phyloP scores from a whole-genome alignment of 2,797 vertebrate genomes.

The Hydrolagus colliei region DNA sequence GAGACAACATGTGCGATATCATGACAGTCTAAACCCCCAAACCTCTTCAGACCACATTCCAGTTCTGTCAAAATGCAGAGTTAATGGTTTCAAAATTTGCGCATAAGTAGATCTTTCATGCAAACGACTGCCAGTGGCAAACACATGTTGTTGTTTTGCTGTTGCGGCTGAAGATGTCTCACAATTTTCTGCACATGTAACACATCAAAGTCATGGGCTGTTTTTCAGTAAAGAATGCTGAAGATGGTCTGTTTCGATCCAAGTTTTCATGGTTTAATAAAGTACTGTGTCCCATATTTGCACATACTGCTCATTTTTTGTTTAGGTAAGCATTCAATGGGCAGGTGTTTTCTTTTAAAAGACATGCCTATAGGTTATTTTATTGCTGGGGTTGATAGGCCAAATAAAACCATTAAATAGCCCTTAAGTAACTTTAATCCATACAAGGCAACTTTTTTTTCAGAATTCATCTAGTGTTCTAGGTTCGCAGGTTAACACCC shows the following conservation, averaged over 20 bases:
- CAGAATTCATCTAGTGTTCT: background rate
- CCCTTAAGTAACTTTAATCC: background rate
- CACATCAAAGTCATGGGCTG: slow-evolving; percentile 21
- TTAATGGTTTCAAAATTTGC: slow-evolving; percentile 26
- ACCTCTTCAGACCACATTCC: slow-evolving; percentile 5
- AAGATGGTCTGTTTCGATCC: background rate
- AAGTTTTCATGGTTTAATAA: background rate
- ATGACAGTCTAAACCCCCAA: slow-evolving; percentile 1
- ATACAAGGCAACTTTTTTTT: background rate
- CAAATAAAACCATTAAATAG: slow-evolving; percentile 1
- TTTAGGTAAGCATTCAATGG: background rate
- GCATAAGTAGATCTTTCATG: slow-evolving; percentile 13
- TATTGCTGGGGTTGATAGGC: background rate
- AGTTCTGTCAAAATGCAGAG: slow-evolving; percentile 7
- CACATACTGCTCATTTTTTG: background rate
- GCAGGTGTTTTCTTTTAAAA: background rate
- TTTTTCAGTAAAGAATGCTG: background rate
- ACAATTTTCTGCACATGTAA: slow-evolving; percentile 21
- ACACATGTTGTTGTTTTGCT: slow-evolving; percentile 19
- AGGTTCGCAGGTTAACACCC: background rate
- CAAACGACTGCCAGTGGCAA: background rate
- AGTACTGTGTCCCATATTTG: background rate
- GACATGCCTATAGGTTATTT: background rate
- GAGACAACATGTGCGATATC: slow-evolving; percentile 23
- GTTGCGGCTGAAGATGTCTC: background rate